phyloP scores from a whole-genome alignment of 2,113 vertebrate genomes.

The mouse (Mus musculus) region GRCm39 chr5:88788001-88788500 shows the following conservation, averaged over 20 bases:
- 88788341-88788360: conserved; percentile 66
- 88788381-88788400: conserved; percentile 78
- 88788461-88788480: conserved; percentile 98
- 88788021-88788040: background rate
- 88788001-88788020: background rate
- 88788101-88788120: conserved; percentile 4
- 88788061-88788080: background rate
- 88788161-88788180: background rate
- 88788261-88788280: conserved; percentile 9
- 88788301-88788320: conserved; percentile 50
- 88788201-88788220: background rate
- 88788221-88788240: background rate
- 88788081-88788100: background rate
- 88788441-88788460: conserved; percentile 96
- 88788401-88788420: conserved; percentile 77
- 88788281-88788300: conserved; percentile 47
- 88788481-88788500: conserved; percentile 94
- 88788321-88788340: conserved; percentile 58
- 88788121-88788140: conserved; percentile 27
- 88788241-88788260: conserved; percentile 39
- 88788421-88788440: conserved; percentile 73
- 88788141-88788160: background rate
- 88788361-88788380: conserved; percentile 81
- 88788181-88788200: background rate
- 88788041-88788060: conserved; percentile 29